These are phyloP conservation scores for Xylocopa sonorina DNA, from an alignment of 1,140 invertebrate genomes.

Conservation along the genomic window DNA sequence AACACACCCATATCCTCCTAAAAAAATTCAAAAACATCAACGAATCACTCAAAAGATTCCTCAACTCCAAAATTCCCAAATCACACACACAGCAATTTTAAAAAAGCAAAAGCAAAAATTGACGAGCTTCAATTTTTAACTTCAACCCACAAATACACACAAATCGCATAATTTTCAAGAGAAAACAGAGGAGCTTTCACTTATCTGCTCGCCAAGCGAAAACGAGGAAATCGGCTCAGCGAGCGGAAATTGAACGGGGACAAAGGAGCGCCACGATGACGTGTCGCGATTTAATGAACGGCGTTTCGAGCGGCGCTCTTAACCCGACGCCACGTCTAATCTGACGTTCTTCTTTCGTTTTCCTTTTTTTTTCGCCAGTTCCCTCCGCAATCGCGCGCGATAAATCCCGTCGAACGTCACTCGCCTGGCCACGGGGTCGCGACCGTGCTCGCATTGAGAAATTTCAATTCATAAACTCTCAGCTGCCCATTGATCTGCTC, in stretches of 20 bases:
- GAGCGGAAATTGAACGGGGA: constrained; percentile 18
- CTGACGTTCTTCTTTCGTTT: constrained; percentile 15
- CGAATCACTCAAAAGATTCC: no score
- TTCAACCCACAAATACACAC: no score
- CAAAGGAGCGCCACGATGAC: constrained; percentile 14
- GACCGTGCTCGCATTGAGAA: constrained; percentile 61
- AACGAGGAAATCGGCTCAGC: background rate
- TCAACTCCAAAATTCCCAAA: no score
- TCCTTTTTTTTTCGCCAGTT: background rate
- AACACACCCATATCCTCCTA: no score
- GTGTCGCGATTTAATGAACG: constrained; percentile 45
- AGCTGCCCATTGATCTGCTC: constrained; percentile 60
- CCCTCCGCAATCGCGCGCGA: constrained; percentile 26
- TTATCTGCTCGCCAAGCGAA: background rate
- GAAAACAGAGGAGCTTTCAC: no score
- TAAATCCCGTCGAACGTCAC: constrained; percentile 59
- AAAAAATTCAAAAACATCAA: no score
- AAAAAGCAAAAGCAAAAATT: no score
- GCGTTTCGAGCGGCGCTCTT: constrained; percentile 32
- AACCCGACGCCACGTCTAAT: constrained; percentile 48
- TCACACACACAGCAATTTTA: no score
- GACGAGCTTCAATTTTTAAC: no score
- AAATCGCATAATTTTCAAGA: no score
- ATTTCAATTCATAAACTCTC: constrained; percentile 61
- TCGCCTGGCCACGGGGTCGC: constrained; percentile 43